These are phyloP conservation scores for Crypturellus undulatus DNA, from an alignment of 2,113 vertebrate genomes.

Conservation along the genomic window DNA sequence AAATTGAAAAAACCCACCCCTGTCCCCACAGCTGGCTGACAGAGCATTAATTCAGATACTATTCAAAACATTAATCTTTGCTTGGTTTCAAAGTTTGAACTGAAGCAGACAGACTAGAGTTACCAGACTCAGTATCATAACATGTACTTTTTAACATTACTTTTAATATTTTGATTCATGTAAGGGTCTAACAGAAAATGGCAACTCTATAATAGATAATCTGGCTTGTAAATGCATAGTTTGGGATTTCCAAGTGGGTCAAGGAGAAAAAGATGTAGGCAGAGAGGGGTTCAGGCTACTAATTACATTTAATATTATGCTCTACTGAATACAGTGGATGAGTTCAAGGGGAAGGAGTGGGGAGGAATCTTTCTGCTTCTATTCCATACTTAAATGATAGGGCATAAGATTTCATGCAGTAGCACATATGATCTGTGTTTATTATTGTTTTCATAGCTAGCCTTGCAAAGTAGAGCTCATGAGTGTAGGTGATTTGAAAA, in stretches of 20 bases:
- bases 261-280: background rate
- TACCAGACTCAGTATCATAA: background rate
- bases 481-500: constrained; percentile 33
- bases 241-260: background rate
- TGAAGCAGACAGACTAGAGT: constrained; percentile 11
- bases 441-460: constrained; percentile 6
- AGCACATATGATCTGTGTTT: background rate
- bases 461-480: constrained; percentile 1
- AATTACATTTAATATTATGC: background rate
- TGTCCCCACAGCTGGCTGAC: constrained; percentile 5
- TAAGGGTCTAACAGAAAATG: background rate
- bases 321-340: background rate
- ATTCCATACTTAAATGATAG: background rate
- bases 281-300: background rate
- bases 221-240: background rate
- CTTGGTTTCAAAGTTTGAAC: constrained; percentile 29
- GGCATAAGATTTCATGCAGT: background rate
- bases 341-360: background rate
- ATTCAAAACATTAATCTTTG: constrained; percentile 41
- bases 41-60: background rate
- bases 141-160: background rate
- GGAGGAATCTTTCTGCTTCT: background rate
- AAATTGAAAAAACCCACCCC: background rate
- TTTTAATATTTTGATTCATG: constrained; percentile 41
- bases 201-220: background rate